A percentile compares a stretch with the other conserved stretches of the same genome.
Evolutionary conservation across 2,888 invertebrate species (phyloP).

Genomic region (Laspeyria flexula): DNA sequence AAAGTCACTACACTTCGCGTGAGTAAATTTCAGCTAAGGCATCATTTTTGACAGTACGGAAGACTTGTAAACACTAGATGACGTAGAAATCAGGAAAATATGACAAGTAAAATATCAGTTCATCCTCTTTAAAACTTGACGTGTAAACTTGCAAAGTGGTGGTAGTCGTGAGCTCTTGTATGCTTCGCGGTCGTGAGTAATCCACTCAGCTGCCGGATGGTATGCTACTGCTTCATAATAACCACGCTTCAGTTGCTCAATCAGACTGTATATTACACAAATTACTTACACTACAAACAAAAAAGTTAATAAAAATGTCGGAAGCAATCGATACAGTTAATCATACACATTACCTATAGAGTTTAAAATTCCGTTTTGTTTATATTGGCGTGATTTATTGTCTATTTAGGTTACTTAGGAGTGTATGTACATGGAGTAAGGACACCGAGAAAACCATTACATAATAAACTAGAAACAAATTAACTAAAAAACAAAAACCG

Average conservation of each 20-base stretch:
- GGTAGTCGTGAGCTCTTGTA: background rate
- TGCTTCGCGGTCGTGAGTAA: slow-evolving; percentile 1
- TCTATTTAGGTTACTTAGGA: too few relatives aligned
- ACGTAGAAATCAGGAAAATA: too few relatives aligned
- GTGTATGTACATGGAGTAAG: too few relatives aligned
- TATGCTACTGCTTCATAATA: slow-evolving; percentile 11
- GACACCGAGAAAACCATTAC: too few relatives aligned
- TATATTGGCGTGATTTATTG: background rate
- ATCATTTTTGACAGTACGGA: too few relatives aligned
- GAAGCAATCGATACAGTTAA: slow-evolving; percentile 33
- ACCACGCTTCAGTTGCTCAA: slow-evolving; percentile 37
- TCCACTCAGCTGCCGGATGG: slow-evolving; percentile 27
- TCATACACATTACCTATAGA: too few relatives aligned
- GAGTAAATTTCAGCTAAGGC: too few relatives aligned
- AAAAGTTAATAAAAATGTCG: slow-evolving; percentile 40
- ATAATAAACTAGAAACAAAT: background rate
- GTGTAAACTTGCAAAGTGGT: background rate
- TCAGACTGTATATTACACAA: slow-evolving; percentile 24
- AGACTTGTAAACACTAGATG: too few relatives aligned
- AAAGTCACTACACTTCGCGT: too few relatives aligned
- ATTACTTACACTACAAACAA: slow-evolving; percentile 18
- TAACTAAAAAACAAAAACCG: background rate
- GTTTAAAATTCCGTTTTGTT: slow-evolving; percentile 16
- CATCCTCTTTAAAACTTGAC: background rate
- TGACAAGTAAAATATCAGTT: too few relatives aligned